phyloP scores from a whole-genome alignment of 2,888 invertebrate genomes.

The Dasysyrphus tricinctus region DNA sequence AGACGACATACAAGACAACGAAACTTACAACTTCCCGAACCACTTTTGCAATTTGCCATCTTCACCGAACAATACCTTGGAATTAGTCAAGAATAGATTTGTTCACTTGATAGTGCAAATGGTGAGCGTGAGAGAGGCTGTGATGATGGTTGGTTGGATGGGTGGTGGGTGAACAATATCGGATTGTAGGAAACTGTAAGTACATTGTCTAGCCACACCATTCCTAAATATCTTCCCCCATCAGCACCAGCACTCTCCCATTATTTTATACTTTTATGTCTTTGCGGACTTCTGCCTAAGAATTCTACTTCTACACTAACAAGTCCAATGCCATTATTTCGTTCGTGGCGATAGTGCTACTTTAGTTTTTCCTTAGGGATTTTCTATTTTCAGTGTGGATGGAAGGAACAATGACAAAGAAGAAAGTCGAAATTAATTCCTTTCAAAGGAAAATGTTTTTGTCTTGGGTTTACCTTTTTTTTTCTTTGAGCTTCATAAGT shows the following conservation, averaged over 20 bases:
- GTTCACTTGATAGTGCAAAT: conserved; percentile 58
- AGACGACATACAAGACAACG: conserved; percentile 24
- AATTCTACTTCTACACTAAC: conserved; percentile 43
- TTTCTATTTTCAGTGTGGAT: neutral
- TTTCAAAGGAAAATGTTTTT: conserved; percentile 26
- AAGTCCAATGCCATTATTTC: conserved; percentile 32
- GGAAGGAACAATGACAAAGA: conserved; percentile 58
- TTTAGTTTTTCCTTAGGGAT: conserved; percentile 44
- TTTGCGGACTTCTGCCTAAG: conserved; percentile 37
- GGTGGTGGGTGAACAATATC: conserved; percentile 22
- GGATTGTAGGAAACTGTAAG: conserved; percentile 40
- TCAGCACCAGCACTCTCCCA: neutral
- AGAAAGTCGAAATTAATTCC: conserved; percentile 58
- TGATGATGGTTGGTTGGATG: neutral
- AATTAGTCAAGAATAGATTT: conserved; percentile 60
- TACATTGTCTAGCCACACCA: conserved; percentile 48
- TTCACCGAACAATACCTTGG: conserved; percentile 53
- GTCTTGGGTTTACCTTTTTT: neutral
- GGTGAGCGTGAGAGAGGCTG: conserved; percentile 19
- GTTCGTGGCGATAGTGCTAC: conserved; percentile 24
- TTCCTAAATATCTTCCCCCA: neutral
- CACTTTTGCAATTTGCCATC: conserved; percentile 70
- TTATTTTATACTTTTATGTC: conserved; percentile 2
- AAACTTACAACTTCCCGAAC: conserved; percentile 58
- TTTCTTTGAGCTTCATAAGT: conserved; percentile 8